Evolutionary conservation across 2,888 invertebrate genomes (phyloP).

Genomic region (Ichneumon xanthorius): DNA sequence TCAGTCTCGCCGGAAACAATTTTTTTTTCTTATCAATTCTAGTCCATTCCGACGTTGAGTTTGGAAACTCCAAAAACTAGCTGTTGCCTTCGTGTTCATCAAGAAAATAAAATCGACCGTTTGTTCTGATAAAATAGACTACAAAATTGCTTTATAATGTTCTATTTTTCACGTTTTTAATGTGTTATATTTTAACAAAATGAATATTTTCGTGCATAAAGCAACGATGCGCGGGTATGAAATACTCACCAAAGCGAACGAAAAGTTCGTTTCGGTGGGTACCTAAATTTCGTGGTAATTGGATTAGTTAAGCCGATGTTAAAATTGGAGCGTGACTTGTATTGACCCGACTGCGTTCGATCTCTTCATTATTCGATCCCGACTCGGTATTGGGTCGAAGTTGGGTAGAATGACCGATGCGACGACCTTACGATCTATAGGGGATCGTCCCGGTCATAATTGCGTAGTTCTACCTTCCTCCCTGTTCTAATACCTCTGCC

Average conservation of each 20-base stretch:
- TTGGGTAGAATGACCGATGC: slow-evolving; percentile 20
- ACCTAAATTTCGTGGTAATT: slow-evolving; percentile 28
- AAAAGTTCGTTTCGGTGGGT: background rate
- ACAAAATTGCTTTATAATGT: background rate
- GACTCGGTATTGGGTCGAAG: background rate
- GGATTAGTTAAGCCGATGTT: slow-evolving; percentile 10
- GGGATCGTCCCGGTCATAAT: slow-evolving; percentile 15
- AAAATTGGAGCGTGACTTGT: slow-evolving; percentile 3
- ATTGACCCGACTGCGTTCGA: background rate
- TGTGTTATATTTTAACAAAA: slow-evolving; percentile 62
- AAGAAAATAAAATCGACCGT: too few species aligned
- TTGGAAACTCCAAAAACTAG: background rate
- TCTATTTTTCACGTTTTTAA: background rate
- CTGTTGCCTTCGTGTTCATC: too few species aligned
- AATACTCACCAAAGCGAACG: background rate
- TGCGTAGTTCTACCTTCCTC: slow-evolving; percentile 29
- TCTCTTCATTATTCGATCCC: background rate
- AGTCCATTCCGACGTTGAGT: background rate
- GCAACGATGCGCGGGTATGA: background rate
- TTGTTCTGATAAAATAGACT: too few species aligned
- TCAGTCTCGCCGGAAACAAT: slow-evolving; percentile 9
- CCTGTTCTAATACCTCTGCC: background rate
- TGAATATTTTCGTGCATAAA: background rate
- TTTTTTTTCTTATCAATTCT: background rate
- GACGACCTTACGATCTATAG: slow-evolving; percentile 12